Conservation (phyloP, 2,797 vertebrate genomes). For the Bryconaethiops microstoma region DNA sequence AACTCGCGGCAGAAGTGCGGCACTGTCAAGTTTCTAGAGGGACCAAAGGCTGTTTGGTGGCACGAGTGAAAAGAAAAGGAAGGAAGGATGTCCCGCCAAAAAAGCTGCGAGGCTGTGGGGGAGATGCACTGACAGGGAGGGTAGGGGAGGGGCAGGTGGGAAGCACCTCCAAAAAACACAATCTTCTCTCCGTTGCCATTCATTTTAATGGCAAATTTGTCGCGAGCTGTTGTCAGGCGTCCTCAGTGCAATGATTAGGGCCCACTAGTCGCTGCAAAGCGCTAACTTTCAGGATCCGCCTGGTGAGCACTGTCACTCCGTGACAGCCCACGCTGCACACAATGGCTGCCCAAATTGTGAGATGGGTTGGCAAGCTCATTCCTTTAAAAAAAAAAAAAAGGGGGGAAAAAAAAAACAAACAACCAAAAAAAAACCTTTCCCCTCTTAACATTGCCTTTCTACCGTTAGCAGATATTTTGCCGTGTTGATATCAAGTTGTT, state of each 20-base stretch:
- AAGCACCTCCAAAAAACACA: slow-evolving; percentile 68
- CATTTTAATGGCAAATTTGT: slow-evolving; percentile 85
- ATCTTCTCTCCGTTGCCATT: slow-evolving; percentile 69
- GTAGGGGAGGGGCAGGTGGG: slow-evolving; percentile 23
- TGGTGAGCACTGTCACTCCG: slow-evolving; percentile 75
- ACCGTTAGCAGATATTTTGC: slow-evolving; percentile 77
- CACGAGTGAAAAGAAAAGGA: slow-evolving; percentile 69
- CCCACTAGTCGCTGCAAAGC: slow-evolving; percentile 77
- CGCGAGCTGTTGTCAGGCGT: slow-evolving; percentile 76
- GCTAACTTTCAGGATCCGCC: slow-evolving; percentile 77
- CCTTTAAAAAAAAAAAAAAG: slow-evolving; percentile 71
- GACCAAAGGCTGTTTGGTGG: slow-evolving; percentile 76
- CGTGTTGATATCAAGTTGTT: slow-evolving; percentile 79
- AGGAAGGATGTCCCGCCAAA: slow-evolving; percentile 59
- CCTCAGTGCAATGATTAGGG: slow-evolving; percentile 79
- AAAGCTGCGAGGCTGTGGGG: slow-evolving; percentile 40
- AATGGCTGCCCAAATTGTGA: slow-evolving; percentile 79
- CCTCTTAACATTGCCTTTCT: slow-evolving; percentile 72
- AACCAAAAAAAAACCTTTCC: slow-evolving; percentile 65
- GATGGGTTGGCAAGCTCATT: slow-evolving; percentile 77
- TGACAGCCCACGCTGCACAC: slow-evolving; percentile 77
- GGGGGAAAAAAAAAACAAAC: slow-evolving; percentile 50
- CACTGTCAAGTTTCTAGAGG: slow-evolving; percentile 75
- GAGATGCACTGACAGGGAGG: slow-evolving; percentile 48
- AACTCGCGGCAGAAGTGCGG: slow-evolving; percentile 70